These are phyloP conservation scores for Phrynocephalus guinanensis DNA, from an alignment of 2,797 vertebrate genomes.

Conservation along the genomic window DNA sequence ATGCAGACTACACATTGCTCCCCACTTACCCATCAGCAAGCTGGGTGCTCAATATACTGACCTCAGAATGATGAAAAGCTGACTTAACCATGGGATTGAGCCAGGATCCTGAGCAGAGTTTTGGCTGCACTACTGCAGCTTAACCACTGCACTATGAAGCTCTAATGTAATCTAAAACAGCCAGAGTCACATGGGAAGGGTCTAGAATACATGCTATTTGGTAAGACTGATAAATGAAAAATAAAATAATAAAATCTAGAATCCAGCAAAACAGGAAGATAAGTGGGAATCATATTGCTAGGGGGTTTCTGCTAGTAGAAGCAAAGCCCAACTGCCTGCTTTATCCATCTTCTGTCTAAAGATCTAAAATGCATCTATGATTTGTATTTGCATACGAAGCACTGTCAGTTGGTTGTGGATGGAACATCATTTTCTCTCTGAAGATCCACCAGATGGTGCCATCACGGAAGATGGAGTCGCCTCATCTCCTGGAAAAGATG, in stretches of 20 bases:
- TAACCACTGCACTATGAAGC: too few relatives aligned
- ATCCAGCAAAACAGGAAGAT: background rate
- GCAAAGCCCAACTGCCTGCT: background rate
- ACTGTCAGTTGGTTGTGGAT: background rate
- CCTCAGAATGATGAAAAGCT: too few relatives aligned
- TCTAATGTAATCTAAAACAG: too few relatives aligned
- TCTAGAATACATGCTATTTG: too few relatives aligned
- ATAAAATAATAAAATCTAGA: background rate
- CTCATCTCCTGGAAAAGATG: background rate
- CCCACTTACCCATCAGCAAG: too few relatives aligned
- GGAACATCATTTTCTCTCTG: background rate
- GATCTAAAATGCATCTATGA: background rate
- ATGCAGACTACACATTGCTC: too few relatives aligned
- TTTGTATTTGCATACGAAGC: background rate
- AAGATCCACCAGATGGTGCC: conserved; percentile 10
- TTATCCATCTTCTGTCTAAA: background rate
- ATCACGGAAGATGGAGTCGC: background rate
- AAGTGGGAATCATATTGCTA: background rate
- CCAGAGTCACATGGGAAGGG: too few relatives aligned
- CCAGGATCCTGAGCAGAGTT: too few relatives aligned
- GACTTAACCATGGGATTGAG: too few relatives aligned
- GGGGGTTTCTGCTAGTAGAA: background rate
- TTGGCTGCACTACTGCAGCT: too few relatives aligned
- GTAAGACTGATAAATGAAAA: background rate
- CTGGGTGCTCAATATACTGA: too few relatives aligned